Evolutionary conservation across 2,113 vertebrate species (phyloP).

Genomic region (Gasterosteus aculeatus): DNA sequence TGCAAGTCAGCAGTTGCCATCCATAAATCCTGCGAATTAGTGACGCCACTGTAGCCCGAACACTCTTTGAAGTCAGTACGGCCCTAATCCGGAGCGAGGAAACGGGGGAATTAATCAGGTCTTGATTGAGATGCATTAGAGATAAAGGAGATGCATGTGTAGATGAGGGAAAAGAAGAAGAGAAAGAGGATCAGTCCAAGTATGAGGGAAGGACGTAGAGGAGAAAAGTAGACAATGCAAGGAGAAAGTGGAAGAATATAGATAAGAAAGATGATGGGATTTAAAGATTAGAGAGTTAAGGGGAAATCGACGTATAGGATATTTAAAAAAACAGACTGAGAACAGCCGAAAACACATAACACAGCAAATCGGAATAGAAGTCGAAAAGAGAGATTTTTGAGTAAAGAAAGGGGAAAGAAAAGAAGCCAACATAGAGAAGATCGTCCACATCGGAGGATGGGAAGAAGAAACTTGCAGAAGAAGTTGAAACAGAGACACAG

Average conservation of each 20-base stretch:
- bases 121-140: background rate
- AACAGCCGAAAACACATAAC: slow-evolving; percentile 1
- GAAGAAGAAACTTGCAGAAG: slow-evolving; percentile 22
- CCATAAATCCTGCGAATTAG: slow-evolving; percentile 65
- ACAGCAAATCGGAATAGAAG: slow-evolving; percentile 1
- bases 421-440: slow-evolving; percentile 5
- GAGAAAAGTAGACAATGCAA: background rate
- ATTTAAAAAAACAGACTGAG: slow-evolving; percentile 4
- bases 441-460: slow-evolving; percentile 28
- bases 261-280: background rate
- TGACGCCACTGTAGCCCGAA: slow-evolving; percentile 42
- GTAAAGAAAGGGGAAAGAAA: background rate
- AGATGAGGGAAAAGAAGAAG: background rate
- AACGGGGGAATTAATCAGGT: slow-evolving; percentile 33
- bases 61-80: slow-evolving; percentile 20
- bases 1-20: slow-evolving; percentile 49
- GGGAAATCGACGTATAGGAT: background rate
- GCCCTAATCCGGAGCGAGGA: slow-evolving; percentile 51
- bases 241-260: background rate
- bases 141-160: slow-evolving; percentile 1
- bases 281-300: background rate
- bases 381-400: slow-evolving; percentile 1
- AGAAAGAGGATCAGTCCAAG: background rate
- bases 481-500: slow-evolving; percentile 23
- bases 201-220: background rate